Evolutionary conservation across 1,140 invertebrate species (phyloP), one percentile per base, ranked within the genome.

Genomic region (Camponotus pennsylvanicus): DNA sequence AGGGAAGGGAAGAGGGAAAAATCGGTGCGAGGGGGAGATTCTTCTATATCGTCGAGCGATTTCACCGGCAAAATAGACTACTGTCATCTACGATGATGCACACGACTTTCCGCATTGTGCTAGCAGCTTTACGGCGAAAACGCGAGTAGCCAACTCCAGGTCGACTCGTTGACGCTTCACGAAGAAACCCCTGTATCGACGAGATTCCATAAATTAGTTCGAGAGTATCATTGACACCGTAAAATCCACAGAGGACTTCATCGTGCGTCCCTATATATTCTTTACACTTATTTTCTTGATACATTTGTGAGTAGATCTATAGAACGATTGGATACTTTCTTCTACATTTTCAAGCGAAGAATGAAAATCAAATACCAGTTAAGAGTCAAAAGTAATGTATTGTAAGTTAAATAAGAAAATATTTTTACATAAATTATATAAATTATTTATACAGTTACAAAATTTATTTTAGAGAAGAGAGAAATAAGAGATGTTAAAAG

Each of bases 171-270:
- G 45, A 52, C 7, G 42, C 69, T 76, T 55, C 61, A 57, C 21
- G 42, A 15, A 52, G 45, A 55, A 57, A 88, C 78, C 85, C 80
- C 85, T 91, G 91, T 91, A 92, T 93, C 93, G 92, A 91, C 87
- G 90, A 92, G 92, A 91, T 92, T 86, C 88, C 90, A 93, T 93
- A 94, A 94, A 94, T 93, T 93, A 93, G 85, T 82, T 86, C 73
- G 64, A 61, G 42, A 27, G 70, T 59, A 63, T 73, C 66, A 83
- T 66, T 69, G 85, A 86, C 67, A 87, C 76, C 73, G 59, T 71
- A 32, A 71, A 87, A 45, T 86, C 66, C 55, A 64, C n/a, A 49
- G 69, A 83, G 52, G 49, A 86, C 85, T 83, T 86, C 80, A 75
- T 86, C 85, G 79, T 40, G 49, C 42, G 42, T 82, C 40, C 27